A percentile compares a stretch with the other conserved stretches of the same genome.
phyloP scores from a whole-genome alignment of 2,113 vertebrate genomes.

The Corythornis vintsioides region DNA sequence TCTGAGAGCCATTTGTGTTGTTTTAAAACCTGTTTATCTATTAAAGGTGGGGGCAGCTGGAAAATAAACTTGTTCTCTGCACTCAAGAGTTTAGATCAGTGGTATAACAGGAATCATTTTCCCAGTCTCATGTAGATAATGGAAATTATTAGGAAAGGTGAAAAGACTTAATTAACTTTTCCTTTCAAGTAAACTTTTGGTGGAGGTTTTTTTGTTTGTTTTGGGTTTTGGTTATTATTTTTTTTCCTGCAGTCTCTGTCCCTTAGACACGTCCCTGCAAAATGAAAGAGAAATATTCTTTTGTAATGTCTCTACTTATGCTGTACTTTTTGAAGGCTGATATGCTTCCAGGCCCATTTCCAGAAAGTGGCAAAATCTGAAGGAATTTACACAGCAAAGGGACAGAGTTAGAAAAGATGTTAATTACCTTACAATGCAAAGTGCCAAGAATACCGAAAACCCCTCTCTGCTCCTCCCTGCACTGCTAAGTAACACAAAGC shows the following conservation, averaged over 20 bases:
- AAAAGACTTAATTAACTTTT: background rate
- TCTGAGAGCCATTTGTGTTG: constrained; percentile 11
- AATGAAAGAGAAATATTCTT: background rate
- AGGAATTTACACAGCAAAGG: background rate
- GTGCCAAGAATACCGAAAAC: background rate
- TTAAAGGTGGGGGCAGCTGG: constrained; percentile 34
- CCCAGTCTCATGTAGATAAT: background rate
- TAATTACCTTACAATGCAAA: background rate
- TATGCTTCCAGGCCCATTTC: background rate
- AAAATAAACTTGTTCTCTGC: background rate
- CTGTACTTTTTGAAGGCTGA: background rate
- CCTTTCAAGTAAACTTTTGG: background rate
- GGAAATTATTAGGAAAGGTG: background rate
- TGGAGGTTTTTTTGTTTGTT: too few species aligned
- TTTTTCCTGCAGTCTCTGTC: background rate
- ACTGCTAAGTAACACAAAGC: background rate
- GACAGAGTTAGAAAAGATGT: background rate
- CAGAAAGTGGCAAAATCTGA: background rate
- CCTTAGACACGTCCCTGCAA: background rate
- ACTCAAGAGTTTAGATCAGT: background rate
- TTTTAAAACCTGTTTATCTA: constrained; percentile 37
- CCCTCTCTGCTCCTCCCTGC: background rate
- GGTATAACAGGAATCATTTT: background rate
- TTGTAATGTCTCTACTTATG: background rate
- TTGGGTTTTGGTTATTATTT: background rate